phyloP scores from a whole-genome alignment of 1,140 invertebrate species.

The Mesaphorura yosii region DNA sequence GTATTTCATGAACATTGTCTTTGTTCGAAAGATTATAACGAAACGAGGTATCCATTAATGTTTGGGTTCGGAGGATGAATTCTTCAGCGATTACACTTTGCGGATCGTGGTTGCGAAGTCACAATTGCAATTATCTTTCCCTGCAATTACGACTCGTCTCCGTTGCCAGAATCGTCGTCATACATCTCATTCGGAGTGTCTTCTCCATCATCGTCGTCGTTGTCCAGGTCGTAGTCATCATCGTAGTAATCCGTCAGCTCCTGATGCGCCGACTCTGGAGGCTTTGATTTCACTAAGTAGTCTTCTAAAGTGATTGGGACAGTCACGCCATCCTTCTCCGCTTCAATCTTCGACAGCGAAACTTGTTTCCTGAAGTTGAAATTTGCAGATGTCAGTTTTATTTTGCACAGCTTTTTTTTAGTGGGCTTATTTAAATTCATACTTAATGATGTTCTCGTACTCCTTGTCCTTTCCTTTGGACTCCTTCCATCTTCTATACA shows the following conservation, averaged over 20 bases:
- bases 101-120: too few species aligned
- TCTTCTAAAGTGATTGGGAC: constrained; percentile 96
- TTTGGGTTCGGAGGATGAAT: too few species aligned
- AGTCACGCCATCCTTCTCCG: constrained; percentile 89
- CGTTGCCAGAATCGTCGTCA: constrained; percentile 64
- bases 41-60: too few species aligned
- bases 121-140: too few species aligned
- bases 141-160: constrained; percentile 46
- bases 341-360: constrained; percentile 80
- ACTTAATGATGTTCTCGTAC: constrained; percentile 99
- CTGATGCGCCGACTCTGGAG: constrained; percentile 57
- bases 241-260: constrained; percentile 90
- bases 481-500: constrained; percentile 97
- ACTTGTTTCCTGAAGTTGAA: constrained; percentile 77
- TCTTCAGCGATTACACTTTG: too few species aligned
- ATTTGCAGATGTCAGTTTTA: background rate
- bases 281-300: constrained; percentile 87
- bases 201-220: constrained; percentile 47
- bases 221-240: constrained; percentile 65
- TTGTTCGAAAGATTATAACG: too few species aligned
- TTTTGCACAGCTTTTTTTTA: background rate
- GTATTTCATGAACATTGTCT: too few species aligned
- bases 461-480: constrained; percentile 97
- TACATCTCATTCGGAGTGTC: constrained; percentile 34
- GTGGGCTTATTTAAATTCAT: constrained; percentile 16